A percentile compares a stretch with the other conserved stretches of the same genome.
Conservation (phyloP, 2,888 invertebrate genomes). For the Eupsilia transversa region DNA sequence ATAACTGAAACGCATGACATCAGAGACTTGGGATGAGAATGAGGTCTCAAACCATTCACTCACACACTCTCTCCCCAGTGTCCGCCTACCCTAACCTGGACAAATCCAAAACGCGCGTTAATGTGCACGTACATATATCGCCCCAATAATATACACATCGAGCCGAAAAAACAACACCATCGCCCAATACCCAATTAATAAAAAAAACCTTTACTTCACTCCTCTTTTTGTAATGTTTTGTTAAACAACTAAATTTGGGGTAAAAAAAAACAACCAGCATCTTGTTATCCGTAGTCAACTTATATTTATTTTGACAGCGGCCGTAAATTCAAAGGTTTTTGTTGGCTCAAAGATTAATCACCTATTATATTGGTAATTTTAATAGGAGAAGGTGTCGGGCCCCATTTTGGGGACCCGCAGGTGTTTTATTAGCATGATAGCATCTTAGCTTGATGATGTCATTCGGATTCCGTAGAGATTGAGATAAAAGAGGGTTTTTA, state of each 20-base stretch:
- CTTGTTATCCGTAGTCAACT: slow-evolving; percentile 79
- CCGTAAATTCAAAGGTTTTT: slow-evolving; percentile 84
- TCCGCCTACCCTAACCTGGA: slow-evolving; percentile 70
- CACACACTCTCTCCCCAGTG: slow-evolving; percentile 64
- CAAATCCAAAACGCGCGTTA: slow-evolving; percentile 79
- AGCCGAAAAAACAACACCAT: slow-evolving; percentile 75
- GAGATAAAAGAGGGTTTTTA: slow-evolving; percentile 68
- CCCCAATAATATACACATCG: slow-evolving; percentile 77
- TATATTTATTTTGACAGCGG: slow-evolving; percentile 87
- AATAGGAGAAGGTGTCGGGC: slow-evolving; percentile 84
- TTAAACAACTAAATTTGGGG: slow-evolving; percentile 89
- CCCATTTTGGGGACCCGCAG: slow-evolving; percentile 72
- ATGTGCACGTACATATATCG: slow-evolving; percentile 75
- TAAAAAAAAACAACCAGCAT: slow-evolving; percentile 62
- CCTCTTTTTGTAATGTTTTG: slow-evolving; percentile 85
- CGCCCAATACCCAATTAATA: slow-evolving; percentile 86
- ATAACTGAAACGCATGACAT: too few species aligned
- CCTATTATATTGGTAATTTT: slow-evolving; percentile 87
- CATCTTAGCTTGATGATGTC: slow-evolving; percentile 66
- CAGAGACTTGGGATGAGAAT: not conserved
- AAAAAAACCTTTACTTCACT: slow-evolving; percentile 70
- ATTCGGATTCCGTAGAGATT: slow-evolving; percentile 66
- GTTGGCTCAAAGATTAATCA: slow-evolving; percentile 85
- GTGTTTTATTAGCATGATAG: slow-evolving; percentile 68
- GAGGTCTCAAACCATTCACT: slow-evolving; percentile 40